phyloP scores from a whole-genome alignment of 2,113 vertebrate genomes.

The Bos javanicus region DNA sequence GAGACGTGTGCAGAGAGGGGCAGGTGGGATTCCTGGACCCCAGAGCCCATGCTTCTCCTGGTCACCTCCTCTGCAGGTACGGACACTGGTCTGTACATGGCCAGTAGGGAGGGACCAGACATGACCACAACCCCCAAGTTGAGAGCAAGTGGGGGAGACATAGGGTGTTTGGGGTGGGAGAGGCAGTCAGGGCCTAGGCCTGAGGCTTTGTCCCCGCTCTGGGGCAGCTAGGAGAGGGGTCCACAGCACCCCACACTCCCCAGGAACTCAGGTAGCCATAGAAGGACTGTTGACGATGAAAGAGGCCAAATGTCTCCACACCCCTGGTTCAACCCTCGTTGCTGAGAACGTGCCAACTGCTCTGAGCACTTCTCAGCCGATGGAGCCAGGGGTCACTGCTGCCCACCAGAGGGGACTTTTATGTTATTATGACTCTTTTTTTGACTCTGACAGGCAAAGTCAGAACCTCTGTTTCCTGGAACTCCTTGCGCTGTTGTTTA shows the following conservation, averaged over 20 bases:
- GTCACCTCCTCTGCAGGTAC: neutral
- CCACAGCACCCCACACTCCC: neutral
- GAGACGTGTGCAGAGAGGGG: neutral
- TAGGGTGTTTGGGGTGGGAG: neutral
- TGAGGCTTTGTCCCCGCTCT: neutral
- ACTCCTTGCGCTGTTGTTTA: constrained; percentile 87
- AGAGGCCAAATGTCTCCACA: neutral
- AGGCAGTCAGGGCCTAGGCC: neutral
- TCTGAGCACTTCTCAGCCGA: neutral
- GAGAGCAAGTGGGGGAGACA: neutral
- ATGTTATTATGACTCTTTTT: constrained; percentile 18
- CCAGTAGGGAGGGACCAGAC: neutral
- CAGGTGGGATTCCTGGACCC: neutral
- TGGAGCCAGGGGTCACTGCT: neutral
- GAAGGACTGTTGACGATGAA: neutral
- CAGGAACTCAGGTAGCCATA: neutral
- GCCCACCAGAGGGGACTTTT: neutral
- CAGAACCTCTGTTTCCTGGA: constrained; percentile 77
- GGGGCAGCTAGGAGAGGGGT: neutral
- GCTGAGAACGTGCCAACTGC: neutral
- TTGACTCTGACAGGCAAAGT: constrained; percentile 53
- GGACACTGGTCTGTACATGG: neutral
- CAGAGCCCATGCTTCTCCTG: neutral
- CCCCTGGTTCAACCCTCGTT: neutral
- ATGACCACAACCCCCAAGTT: neutral